These are phyloP conservation scores for Drosophila colorata DNA, from an alignment of 2,888 invertebrate species.

Conservation along the genomic window DNA sequence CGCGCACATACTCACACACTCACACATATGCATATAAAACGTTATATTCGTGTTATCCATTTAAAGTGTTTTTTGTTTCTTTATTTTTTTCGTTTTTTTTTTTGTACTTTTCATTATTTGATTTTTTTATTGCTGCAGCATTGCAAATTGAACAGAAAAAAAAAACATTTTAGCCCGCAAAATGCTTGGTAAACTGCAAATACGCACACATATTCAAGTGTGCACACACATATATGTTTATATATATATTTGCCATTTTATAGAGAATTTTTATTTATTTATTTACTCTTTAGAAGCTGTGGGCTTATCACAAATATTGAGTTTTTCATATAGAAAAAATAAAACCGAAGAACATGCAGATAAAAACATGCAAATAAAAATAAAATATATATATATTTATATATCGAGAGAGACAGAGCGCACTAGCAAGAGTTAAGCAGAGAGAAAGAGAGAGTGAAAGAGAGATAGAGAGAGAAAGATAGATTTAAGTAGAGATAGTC, in stretches of 20 bases:
- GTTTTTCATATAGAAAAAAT: conserved; percentile 34
- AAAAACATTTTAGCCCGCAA: conserved; percentile 52
- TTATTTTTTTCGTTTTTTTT: not conserved
- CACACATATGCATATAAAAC: not conserved
- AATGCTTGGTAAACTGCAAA: conserved; percentile 67
- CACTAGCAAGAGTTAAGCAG: conserved; percentile 19
- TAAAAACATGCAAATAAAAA: conserved; percentile 54
- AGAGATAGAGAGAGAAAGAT: conserved; percentile 12
- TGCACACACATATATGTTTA: conserved; percentile 3
- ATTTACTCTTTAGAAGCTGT: conserved; percentile 28
- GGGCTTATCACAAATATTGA: conserved; percentile 46
- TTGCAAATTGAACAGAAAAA: conserved; percentile 46
- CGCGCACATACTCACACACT: conserved; percentile 17
- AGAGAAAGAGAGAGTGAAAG: conserved; percentile 12
- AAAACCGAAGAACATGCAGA: conserved; percentile 61
- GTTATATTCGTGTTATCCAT: conserved; percentile 43
- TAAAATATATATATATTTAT: not conserved
- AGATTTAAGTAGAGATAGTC: conserved; percentile 27
- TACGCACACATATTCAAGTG: conserved; percentile 15
- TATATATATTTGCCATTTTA: conserved; percentile 28
- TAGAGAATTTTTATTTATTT: conserved; percentile 32
- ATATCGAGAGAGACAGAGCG: conserved; percentile 13
- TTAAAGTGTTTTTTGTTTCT: conserved; percentile 35
- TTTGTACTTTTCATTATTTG: conserved; percentile 11
- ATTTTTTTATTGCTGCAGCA: conserved; percentile 14